Conservation (phyloP, 2,797 vertebrate species). For the Pangasius krempfi region DNA sequence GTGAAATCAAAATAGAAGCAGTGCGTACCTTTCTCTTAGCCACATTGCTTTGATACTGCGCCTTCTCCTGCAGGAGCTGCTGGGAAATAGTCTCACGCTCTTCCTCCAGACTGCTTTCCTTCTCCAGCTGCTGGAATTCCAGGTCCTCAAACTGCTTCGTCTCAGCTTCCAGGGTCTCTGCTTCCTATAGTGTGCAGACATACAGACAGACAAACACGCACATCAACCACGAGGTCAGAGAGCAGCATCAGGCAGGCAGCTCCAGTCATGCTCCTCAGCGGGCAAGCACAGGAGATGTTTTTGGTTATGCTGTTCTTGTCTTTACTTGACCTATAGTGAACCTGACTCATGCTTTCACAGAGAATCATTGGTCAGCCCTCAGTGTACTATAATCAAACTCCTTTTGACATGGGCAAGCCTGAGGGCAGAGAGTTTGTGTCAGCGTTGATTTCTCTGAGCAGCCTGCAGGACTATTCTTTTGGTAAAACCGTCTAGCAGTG, state of each 20-base stretch:
- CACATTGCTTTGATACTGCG: slow-evolving; percentile 81
- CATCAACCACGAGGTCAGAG: slow-evolving; percentile 19
- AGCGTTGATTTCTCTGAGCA: slow-evolving; percentile 28
- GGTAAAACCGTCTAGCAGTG: slow-evolving; percentile 26
- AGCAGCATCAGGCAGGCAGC: slow-evolving; percentile 13
- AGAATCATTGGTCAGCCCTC: slow-evolving; percentile 25
- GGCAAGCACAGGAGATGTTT: slow-evolving; percentile 33
- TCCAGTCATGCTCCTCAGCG: slow-evolving; percentile 28
- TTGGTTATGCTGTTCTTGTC: not conserved
- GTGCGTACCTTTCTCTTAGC: slow-evolving; percentile 83
- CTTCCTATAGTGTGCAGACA: slow-evolving; percentile 76
- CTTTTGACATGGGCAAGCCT: slow-evolving; percentile 38
- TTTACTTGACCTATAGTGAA: slow-evolving; percentile 4
- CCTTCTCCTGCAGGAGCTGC: slow-evolving; percentile 86
- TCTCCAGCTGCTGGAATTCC: slow-evolving; percentile 98
- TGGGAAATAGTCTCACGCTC: slow-evolving; percentile 86
- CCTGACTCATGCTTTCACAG: slow-evolving; percentile 6
- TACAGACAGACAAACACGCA: slow-evolving; percentile 19
- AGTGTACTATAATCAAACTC: slow-evolving; percentile 33
- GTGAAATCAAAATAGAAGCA: not conserved
- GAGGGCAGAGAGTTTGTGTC: slow-evolving; percentile 26
- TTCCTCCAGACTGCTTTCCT: slow-evolving; percentile 91
- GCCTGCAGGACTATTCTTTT: slow-evolving; percentile 26
- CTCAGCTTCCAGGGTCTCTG: slow-evolving; percentile 85
- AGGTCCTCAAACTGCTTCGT: slow-evolving; percentile 94